These are phyloP conservation scores for Dipodomys spectabilis DNA, from an alignment of 2,113 vertebrate genomes.

Conservation along the genomic window DNA sequence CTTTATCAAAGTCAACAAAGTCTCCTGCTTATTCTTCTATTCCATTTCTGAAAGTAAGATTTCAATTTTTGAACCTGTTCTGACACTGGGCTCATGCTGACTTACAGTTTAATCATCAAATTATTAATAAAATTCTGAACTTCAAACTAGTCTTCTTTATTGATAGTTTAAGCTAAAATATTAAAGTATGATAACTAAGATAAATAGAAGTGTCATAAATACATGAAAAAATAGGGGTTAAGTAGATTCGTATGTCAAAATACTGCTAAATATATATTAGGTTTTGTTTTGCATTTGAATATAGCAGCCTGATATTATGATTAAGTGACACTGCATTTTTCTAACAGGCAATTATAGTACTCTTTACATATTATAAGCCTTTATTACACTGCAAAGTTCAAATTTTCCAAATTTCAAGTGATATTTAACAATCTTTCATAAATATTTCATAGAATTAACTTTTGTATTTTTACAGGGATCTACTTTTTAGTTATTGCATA, in stretches of 20 bases:
- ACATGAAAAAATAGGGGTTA: background rate
- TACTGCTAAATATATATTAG: slow-evolving; percentile 15
- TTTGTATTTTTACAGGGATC: slow-evolving; percentile 67
- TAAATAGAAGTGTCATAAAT: background rate
- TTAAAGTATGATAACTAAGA: background rate
- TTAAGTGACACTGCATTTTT: slow-evolving; percentile 56
- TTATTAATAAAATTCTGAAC: background rate
- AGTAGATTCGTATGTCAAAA: background rate
- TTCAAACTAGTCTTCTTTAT: background rate
- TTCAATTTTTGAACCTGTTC: no score
- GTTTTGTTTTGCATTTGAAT: background rate
- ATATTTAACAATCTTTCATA: slow-evolving; percentile 20
- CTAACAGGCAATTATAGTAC: slow-evolving; percentile 56
- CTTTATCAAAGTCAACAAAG: no score
- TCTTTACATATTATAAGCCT: slow-evolving; percentile 36
- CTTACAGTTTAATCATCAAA: slow-evolving; percentile 19
- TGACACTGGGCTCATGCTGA: background rate
- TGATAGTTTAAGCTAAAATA: background rate
- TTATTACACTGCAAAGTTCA: slow-evolving; percentile 44
- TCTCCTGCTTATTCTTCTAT: no score
- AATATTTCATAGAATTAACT: slow-evolving; percentile 67
- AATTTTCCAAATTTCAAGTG: background rate
- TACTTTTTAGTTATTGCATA: slow-evolving; percentile 72
- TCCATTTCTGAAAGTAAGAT: no score
- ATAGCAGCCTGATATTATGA: slow-evolving; percentile 24